Conservation (phyloP, 2,888 invertebrate species). For the Drosophila monieri region DNA sequence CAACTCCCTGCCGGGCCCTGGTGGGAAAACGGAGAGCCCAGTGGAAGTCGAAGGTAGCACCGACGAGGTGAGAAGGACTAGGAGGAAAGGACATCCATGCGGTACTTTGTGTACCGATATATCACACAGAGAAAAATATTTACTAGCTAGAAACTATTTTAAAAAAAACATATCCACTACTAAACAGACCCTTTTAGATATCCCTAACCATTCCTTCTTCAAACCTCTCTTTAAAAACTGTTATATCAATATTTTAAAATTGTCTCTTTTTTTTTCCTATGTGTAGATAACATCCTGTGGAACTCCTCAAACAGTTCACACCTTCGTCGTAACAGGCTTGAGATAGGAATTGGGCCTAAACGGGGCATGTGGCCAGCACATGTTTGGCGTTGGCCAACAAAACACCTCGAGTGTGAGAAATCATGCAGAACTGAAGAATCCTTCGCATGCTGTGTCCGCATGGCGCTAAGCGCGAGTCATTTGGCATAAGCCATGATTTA, state of each 20-base stretch:
- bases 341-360: slow-evolving; percentile 9
- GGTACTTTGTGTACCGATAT: not conserved
- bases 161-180: too few species aligned
- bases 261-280: not conserved
- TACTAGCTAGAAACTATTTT: not conserved
- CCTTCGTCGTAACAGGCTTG: slow-evolving; percentile 31
- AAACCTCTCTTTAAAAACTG: not conserved
- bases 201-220: not conserved
- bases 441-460: slow-evolving; percentile 71
- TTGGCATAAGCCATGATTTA: slow-evolving; percentile 1
- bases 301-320: slow-evolving; percentile 27
- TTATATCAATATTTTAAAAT: not conserved
- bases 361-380: slow-evolving; percentile 58
- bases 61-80: slow-evolving; percentile 34
- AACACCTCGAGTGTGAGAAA: slow-evolving; percentile 48
- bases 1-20: slow-evolving; percentile 54
- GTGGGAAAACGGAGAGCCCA: slow-evolving; percentile 39
- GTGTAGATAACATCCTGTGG: slow-evolving; percentile 13
- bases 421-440: slow-evolving; percentile 26
- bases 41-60: slow-evolving; percentile 62
- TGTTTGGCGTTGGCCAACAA: slow-evolving; percentile 53
- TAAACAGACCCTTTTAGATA: not conserved
- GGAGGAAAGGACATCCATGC: not conserved
- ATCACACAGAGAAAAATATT: too few species aligned
- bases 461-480: slow-evolving; percentile 63